Percentiles rank a stretch among this genome's conserved stretches.
Evolutionary conservation across 2,113 vertebrate genomes (phyloP).

Genomic region (Lonchura striata): DNA sequence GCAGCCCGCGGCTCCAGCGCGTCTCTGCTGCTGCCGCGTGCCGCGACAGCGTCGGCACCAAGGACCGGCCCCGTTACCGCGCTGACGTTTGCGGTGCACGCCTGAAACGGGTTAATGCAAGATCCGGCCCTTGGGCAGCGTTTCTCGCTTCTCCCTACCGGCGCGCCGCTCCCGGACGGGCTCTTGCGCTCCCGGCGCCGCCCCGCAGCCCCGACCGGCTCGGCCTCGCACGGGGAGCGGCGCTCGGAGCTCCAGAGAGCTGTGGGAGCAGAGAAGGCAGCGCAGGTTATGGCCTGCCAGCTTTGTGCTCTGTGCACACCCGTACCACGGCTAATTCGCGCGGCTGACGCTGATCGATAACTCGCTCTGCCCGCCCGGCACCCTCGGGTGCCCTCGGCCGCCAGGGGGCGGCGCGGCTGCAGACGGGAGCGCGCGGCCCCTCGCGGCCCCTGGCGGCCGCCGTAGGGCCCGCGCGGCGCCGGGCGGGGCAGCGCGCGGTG

Average conservation of each 20-base stretch:
- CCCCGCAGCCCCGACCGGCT: background rate
- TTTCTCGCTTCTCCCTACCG: accelerated
- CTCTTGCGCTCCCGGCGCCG: background rate
- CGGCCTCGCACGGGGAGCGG: background rate
- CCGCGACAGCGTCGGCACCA: accelerated
- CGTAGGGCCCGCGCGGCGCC: background rate
- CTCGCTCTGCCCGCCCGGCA: accelerated
- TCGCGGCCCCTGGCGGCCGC: background rate
- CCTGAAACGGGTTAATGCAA: accelerated
- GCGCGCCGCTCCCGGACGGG: accelerated
- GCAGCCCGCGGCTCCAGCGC: accelerated
- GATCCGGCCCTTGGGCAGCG: background rate
- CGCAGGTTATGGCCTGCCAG: accelerated
- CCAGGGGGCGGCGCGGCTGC: background rate
- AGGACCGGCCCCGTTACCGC: accelerated
- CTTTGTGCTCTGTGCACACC: too few relatives aligned
- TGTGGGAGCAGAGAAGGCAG: background rate
- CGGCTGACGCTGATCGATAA: accelerated
- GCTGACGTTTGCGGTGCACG: accelerated
- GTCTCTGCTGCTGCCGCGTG: accelerated
- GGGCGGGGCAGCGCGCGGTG: background rate
- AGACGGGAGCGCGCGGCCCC: accelerated
- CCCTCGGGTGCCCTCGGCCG: background rate
- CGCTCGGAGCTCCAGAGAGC: background rate
- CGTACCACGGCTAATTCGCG: accelerated